Conservation (phyloP, 2,888 invertebrate species). For the Lochmaea capreae region DNA sequence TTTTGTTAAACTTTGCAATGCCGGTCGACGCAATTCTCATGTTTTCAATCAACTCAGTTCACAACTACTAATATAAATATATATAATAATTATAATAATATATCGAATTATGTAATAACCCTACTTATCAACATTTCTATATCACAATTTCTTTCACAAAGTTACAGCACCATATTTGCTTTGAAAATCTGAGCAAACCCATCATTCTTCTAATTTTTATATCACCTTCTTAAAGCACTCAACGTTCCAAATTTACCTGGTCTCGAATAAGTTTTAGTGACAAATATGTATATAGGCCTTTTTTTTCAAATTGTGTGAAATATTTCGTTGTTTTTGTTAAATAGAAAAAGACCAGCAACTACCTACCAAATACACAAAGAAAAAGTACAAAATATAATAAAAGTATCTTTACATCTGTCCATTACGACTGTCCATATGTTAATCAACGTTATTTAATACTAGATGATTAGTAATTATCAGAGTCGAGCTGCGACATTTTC, state of each 20-base stretch:
- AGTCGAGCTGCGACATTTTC: too few species aligned
- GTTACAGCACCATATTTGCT: slow-evolving; percentile 58
- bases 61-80: slow-evolving; percentile 35
- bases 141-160: slow-evolving; percentile 60
- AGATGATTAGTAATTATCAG: too few species aligned
- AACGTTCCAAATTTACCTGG: slow-evolving; percentile 33
- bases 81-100: slow-evolving; percentile 31
- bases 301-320: slow-evolving; percentile 25
- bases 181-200: slow-evolving; percentile 52
- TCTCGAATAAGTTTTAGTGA: slow-evolving; percentile 31
- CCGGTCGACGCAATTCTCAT: background rate
- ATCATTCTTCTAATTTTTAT: slow-evolving; percentile 37
- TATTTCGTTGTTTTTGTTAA: slow-evolving; percentile 31
- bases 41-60: slow-evolving; percentile 29
- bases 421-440: background rate
- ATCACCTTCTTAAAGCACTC: slow-evolving; percentile 41
- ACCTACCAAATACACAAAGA: slow-evolving; percentile 25
- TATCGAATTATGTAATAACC: slow-evolving; percentile 33
- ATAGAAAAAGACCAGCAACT: slow-evolving; percentile 31
- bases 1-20: background rate
- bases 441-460: too few species aligned
- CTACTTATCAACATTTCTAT: slow-evolving; percentile 59
- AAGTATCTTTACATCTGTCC: background rate
- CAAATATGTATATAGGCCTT: slow-evolving; percentile 34
- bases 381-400: slow-evolving; percentile 24